These are phyloP conservation scores for Acleris cristana DNA, from an alignment of 2,888 invertebrate genomes.

Conservation along the genomic window DNA sequence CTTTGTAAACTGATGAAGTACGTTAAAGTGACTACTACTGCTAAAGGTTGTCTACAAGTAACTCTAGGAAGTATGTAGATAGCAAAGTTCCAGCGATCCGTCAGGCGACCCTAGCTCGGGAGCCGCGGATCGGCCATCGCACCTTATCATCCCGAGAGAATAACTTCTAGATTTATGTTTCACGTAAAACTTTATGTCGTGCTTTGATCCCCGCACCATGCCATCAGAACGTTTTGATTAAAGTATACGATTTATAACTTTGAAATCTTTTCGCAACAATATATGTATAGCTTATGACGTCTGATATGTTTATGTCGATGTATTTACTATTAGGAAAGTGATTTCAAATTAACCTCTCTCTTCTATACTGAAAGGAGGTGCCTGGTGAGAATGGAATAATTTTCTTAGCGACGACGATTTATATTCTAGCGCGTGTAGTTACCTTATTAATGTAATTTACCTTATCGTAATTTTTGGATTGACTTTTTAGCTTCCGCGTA, in stretches of 20 bases:
- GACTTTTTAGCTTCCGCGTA: no score
- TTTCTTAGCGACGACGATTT: no score
- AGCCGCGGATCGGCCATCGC: conserved; percentile 43
- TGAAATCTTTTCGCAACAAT: conserved; percentile 2
- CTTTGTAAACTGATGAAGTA: no score
- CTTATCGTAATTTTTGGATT: no score
- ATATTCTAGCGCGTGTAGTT: no score
- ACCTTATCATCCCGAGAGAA: conserved; percentile 79
- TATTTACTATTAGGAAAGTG: no score
- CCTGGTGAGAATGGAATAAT: no score
- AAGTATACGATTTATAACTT: conserved; percentile 34
- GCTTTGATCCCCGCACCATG: conserved; percentile 68
- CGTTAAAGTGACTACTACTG: no score
- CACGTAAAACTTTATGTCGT: conserved; percentile 80
- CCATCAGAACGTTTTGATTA: conserved; percentile 50
- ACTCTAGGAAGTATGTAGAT: conserved; percentile 15
- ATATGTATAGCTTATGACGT: not conserved
- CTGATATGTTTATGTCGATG: no score
- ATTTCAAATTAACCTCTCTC: no score
- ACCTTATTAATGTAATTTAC: no score
- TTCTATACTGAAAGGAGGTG: no score
- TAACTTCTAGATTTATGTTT: conserved; percentile 79
- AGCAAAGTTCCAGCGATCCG: conserved; percentile 32
- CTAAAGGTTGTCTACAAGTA: not conserved
- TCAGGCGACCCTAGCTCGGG: conserved; percentile 26